Percentiles rank a stretch among this genome's conserved stretches.
Evolutionary conservation across 30 jellyfish, hydroid and myxozoan species (phyloP).

Genomic region (Mastigias papua): DNA sequence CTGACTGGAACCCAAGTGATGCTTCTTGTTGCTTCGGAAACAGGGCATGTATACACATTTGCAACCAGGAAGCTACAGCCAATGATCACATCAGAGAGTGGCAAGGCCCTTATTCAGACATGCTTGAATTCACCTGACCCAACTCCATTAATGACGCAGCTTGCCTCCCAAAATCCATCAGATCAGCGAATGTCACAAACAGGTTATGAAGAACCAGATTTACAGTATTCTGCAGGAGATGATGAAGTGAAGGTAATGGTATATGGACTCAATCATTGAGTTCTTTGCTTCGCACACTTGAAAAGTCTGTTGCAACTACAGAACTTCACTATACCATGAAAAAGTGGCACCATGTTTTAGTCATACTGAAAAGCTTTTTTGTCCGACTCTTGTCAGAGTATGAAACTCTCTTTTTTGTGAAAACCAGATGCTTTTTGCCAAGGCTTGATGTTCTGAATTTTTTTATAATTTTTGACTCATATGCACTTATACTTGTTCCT

Average conservation of each 20-base stretch:
- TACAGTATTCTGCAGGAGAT: constrained; percentile 83
- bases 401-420: too few relatives aligned
- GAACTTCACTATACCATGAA: too few relatives aligned
- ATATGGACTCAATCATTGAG: too few relatives aligned
- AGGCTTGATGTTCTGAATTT: too few relatives aligned
- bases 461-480: too few relatives aligned
- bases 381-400: too few relatives aligned
- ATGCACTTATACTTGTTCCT: too few relatives aligned
- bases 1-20: constrained; percentile 99
- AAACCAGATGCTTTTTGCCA: too few relatives aligned
- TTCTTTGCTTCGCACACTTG: too few relatives aligned
- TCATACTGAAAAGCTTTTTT: too few relatives aligned
- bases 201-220: constrained; percentile 94
- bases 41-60: constrained; percentile 99
- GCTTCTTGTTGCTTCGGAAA: constrained; percentile 98
- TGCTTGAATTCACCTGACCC: constrained; percentile 98
- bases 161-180: constrained; percentile 72
- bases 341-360: too few relatives aligned
- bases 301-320: too few relatives aligned
- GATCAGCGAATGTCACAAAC: constrained; percentile 95
- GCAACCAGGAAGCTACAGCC: constrained; percentile 99
- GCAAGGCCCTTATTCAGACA: constrained; percentile 99
- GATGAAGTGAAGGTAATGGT: constrained; percentile 88
- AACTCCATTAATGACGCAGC: constrained; percentile 83
- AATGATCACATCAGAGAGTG: constrained; percentile 99